Percentiles rank a stretch among this genome's conserved stretches.
Conservation (phyloP, 35 echinoderm and acorn worm genomes). For the Lytechinus pictus region DNA sequence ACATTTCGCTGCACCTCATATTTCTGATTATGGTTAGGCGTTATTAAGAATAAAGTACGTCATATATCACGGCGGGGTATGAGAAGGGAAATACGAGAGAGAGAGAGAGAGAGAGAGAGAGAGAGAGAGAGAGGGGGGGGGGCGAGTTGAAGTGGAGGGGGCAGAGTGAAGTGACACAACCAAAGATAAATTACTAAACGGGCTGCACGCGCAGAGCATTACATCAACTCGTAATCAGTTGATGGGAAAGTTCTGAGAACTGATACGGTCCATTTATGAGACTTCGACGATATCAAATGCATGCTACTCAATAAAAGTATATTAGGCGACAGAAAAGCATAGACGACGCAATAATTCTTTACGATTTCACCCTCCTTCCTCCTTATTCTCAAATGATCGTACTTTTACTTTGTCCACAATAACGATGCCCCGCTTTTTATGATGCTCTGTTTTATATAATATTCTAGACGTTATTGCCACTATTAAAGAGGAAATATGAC, state of each 20-base stretch:
- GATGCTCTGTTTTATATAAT: neutral
- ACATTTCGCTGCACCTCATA: slow-evolving; percentile 48
- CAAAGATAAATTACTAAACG: slow-evolving; percentile 32
- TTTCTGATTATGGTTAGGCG: slow-evolving; percentile 47
- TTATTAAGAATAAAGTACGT: slow-evolving; percentile 54
- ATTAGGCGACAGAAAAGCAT: neutral
- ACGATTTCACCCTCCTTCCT: neutral
- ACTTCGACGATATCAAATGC: neutral
- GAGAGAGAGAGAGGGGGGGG: neutral
- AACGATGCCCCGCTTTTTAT: neutral
- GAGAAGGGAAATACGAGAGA: neutral
- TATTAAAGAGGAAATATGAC: neutral
- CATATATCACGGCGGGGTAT: slow-evolving; percentile 23
- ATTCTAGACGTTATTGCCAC: neutral
- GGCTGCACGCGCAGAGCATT: neutral
- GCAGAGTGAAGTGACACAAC: neutral
- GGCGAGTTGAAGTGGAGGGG: neutral
- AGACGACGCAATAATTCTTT: slow-evolving; percentile 11
- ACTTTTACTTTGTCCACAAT: neutral
- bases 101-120: neutral
- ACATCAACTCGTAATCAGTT: slow-evolving; percentile 34
- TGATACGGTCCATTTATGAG: neutral
- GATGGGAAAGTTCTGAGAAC: neutral
- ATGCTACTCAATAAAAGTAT: neutral
- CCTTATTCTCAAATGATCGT: neutral